phyloP scores from a whole-genome alignment of 2,113 vertebrate species.

The Sinocyclocheilus anophthalmus region DNA sequence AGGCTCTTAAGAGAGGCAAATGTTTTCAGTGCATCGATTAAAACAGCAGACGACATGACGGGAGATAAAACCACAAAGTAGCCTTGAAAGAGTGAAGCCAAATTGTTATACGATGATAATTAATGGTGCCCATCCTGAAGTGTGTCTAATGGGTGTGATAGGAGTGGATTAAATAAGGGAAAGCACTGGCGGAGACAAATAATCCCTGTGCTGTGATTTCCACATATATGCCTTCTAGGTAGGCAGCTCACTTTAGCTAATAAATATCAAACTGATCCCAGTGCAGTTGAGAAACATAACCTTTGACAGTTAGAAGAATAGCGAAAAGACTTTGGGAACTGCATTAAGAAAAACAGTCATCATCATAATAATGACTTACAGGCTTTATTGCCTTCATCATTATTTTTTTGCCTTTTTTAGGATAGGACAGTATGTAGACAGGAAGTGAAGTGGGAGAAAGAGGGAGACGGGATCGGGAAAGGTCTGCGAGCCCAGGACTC shows the following conservation, averaged over 20 bases:
- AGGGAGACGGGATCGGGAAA: no score
- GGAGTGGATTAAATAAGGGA: background rate
- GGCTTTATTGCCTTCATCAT: background rate
- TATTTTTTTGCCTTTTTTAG: no score
- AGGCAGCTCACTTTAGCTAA: background rate
- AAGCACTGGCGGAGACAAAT: background rate
- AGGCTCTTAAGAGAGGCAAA: constrained; percentile 18
- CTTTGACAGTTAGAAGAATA: background rate
- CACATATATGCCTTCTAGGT: background rate
- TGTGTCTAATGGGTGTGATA: constrained; percentile 16
- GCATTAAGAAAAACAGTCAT: background rate
- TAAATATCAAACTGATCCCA: background rate
- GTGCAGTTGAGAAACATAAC: background rate
- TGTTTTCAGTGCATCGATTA: constrained; percentile 8
- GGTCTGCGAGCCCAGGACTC: no score
- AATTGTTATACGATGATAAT: constrained; percentile 29
- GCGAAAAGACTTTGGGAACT: background rate
- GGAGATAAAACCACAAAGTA: constrained; percentile 1
- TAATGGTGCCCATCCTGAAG: background rate
- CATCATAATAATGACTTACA: constrained; percentile 12
- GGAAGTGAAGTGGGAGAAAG: no score
- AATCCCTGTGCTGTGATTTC: background rate
- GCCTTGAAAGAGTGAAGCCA: background rate
- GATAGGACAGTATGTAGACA: no score
- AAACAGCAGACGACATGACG: background rate